Base-by-base conservation (phyloP, 2,888 invertebrate species). In the Mechanitis mazaeus region DNA sequence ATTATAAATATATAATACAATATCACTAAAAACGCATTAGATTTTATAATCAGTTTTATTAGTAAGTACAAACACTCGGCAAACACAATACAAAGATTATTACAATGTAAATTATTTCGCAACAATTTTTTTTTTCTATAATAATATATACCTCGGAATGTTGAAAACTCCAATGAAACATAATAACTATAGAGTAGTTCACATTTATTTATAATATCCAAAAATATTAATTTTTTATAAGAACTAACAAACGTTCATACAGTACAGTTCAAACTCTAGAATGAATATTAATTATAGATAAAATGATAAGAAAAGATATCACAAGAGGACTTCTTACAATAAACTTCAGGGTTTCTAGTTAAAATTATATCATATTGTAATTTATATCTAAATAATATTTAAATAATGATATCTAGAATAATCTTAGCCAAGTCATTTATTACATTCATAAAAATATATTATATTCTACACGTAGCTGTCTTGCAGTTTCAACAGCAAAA, bases 221-320 rank as follows among this genome's bases (percentile, higher is more conserved):
- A 45, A 59, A 38, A 57, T 20, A 33, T 46, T 58, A 66, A 56
- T 60, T 62, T 63, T 68, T 60, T 53, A 68, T 67, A 71, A 71
- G 71, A 77, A 70, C 75, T 72, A 75, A 75, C 71, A 77, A 78
- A 76, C 81, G 82, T 81, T 82, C 76, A 71, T 78, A 73, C 79
- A 77, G 72, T 77, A 78, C 77, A 75, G 73, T 75, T 76, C 74
- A 77, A 74, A 71, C 79, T 72, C 77, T 76, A 76, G 81, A 84
- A 78, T 85, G 80, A 86, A 81, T 75, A 79, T 71, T 78, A 81
- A 80, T 81, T 83, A 81, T 83, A 81, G 84, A 85, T 84, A 84
- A 75, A 83, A 71, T 81, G 89, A 88, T 88, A 88, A 87, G 75
- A 75, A 70, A 70, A 75, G 84, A 80, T 87, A 87, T 79, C 85